Percentiles rank a stretch among this genome's conserved stretches.
These are phyloP conservation scores for Onthophagus sagittarius DNA, from an alignment of 2,888 invertebrate genomes.

Conservation along the genomic window DNA sequence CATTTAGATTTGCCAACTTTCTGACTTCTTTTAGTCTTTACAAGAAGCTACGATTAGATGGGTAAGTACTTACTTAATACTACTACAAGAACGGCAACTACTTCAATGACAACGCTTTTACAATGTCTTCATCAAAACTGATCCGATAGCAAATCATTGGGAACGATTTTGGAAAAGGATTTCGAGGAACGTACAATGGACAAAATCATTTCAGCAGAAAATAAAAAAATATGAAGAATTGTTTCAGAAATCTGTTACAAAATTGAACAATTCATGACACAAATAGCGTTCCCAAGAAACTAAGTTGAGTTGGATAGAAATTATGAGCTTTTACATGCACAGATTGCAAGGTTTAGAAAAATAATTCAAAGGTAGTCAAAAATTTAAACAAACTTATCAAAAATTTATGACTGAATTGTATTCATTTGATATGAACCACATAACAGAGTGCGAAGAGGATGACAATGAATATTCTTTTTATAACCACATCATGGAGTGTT, in stretches of 20 bases:
- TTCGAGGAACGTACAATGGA: slow-evolving; percentile 29
- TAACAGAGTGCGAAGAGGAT: slow-evolving; percentile 15
- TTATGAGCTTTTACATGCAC: slow-evolving; percentile 25
- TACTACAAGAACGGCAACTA: neutral
- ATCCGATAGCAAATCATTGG: neutral
- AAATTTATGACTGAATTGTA: slow-evolving; percentile 29
- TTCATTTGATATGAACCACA: slow-evolving; percentile 27
- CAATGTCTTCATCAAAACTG: neutral
- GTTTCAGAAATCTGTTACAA: slow-evolving; percentile 21
- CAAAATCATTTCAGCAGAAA: slow-evolving; percentile 24
- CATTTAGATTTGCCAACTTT: too few relatives aligned
- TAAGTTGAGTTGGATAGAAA: slow-evolving; percentile 31
- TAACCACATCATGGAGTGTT: slow-evolving; percentile 22
- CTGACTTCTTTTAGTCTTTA: neutral
- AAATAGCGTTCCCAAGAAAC: slow-evolving; percentile 27
- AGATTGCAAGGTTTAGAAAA: slow-evolving; percentile 11
- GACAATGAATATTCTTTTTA: slow-evolving; percentile 14
- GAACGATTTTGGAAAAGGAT: slow-evolving; percentile 11
- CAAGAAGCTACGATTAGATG: neutral
- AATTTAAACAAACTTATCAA: slow-evolving; percentile 23
- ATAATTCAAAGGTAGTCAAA: slow-evolving; percentile 23
- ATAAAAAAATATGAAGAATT: slow-evolving; percentile 31
- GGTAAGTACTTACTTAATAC: too few relatives aligned
- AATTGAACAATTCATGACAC: slow-evolving; percentile 29
- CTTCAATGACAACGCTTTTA: neutral